Base-by-base conservation (phyloP, 2,113 vertebrate species). In the Phainopepla nitens region DNA sequence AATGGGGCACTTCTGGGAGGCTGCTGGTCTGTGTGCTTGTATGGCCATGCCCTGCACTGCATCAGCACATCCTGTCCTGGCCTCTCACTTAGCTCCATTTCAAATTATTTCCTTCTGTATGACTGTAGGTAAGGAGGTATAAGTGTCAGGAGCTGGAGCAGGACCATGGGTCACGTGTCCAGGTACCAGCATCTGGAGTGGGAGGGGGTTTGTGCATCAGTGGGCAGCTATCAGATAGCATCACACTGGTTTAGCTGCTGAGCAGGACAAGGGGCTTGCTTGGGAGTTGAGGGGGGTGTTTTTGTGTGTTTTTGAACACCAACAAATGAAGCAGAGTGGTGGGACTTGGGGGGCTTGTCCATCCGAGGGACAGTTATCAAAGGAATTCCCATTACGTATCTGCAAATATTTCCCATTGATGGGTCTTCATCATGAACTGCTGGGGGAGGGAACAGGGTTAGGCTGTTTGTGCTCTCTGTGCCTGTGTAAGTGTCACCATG, bases 151-250 rank as follows among this genome's bases (percentile, higher is more conserved):
- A 73, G 28, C 39, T 45, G 22, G 22, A 57, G 39, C 25, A 42
- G 13, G 11, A 41, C 13, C 3, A 3, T 22, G 42, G 19, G 22
- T 54, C 20, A 27, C 0, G 0, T 20, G 10, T 39, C 31, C 2
- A 3, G 6, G 19, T 58, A 22, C 9, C 39, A 60, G 70, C 12
- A 31, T 4, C 13, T 3, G 1, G 17, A 21, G 11, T 3, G 8
- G 11, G 11, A 45, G 31, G 36, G 16, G 2, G 4, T 15, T 10
- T 20, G 17, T 23, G 6, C 11, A 8, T 16, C 58, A 20, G 23
- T 5, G 39, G 33, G 61, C 13, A 10, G 4, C 7, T 22, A 8
- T 23, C 29, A n/a, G 18, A 10, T 66, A 56, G 1, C 10, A 15
- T 29, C 66, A 27, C 22, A 6, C 33, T 41, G 56, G 14, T 23